Percentiles rank a stretch among this genome's conserved stretches.
phyloP scores from a whole-genome alignment of 2,888 invertebrate species.

The Eulithis prunata region DNA sequence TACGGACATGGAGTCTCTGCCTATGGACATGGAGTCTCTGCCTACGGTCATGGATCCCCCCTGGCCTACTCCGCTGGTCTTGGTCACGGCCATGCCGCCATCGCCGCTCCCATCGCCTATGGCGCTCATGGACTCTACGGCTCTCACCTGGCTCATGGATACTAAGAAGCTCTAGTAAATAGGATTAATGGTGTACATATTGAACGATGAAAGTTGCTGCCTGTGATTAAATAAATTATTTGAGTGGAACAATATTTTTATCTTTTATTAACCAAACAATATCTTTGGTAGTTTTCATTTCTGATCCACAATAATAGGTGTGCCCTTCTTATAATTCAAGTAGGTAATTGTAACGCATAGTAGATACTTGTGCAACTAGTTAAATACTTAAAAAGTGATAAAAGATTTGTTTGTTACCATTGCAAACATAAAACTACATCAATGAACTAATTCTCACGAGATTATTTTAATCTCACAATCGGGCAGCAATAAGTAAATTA shows the following conservation, averaged over 20 bases:
- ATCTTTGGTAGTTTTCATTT: background rate
- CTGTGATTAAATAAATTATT: constrained; percentile 42
- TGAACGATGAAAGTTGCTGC: constrained; percentile 51
- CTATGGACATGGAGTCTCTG: constrained; percentile 41
- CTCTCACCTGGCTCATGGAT: constrained; percentile 48
- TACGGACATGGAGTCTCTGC: constrained; percentile 33
- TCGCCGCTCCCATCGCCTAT: constrained; percentile 47
- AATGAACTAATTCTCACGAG: constrained; percentile 36
- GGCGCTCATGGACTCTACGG: constrained; percentile 56
- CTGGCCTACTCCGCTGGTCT: constrained; percentile 44
- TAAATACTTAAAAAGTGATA: background rate
- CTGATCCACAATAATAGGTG: too few relatives aligned
- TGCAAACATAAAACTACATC: constrained; percentile 15
- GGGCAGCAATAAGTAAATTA: constrained; percentile 18
- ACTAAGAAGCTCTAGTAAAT: constrained; percentile 46
- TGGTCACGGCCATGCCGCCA: constrained; percentile 49
- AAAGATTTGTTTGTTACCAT: background rate
- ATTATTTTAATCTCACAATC: constrained; percentile 21
- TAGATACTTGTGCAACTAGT: background rate
- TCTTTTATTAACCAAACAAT: background rate
- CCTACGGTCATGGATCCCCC: constrained; percentile 38
- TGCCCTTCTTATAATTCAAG: too few relatives aligned
- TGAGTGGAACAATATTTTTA: constrained; percentile 28
- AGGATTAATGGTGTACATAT: constrained; percentile 32
- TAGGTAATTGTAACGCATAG: too few relatives aligned